Evolutionary conservation across 2,888 invertebrate genomes (phyloP), one percentile per base, ranked within the genome.

Genomic region (Scrobipalpa costella): DNA sequence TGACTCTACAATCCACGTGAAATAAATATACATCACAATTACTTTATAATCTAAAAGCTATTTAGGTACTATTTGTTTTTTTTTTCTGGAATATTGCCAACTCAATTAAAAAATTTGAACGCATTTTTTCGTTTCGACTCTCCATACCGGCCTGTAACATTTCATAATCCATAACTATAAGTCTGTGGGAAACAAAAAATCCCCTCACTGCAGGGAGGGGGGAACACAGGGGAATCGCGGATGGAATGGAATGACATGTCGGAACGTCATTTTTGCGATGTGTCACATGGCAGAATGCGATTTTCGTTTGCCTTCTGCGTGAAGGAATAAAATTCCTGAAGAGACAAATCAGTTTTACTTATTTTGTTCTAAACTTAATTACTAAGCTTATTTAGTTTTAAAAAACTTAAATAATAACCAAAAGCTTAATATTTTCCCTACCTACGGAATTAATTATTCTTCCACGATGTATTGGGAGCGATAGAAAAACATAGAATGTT

Each of bases 261-360:
- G 84, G 77, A 76, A 73, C 79, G 81, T 83, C 84, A 80, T 84
- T 86, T 85, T 78, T 81, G 81, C 76, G 86, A 86, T 85, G 85
- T 84, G 61, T 40, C 49, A 34, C 49, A 34, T 17, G 80, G 78
- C 79, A 78, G 77, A 78, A 75, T 71, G 76, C 71, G 64, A 52
- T 13, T 33, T 49, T 34, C 72, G 75, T 79, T 84, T 84, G 84
- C 85, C 83, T 84, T 15, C n/a, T 55, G 55, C 55, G 7, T 52
- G 21, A 33, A n/a, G 5, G 27, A 15, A 33, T 7, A 27, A 55
- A 34, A 34, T 55, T 33, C 52, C 33, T 19, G 27, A 50, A 50
- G 7, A 33, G 8, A 11, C 8, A 11, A 27, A 5, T n/a, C n/a
- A n/a, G n/a, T n/a, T n/a, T n/a, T n/a, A n/a, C n/a, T n/a, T n/a